A percentile compares a stretch with the other conserved stretches of the same genome.
Conservation (phyloP, 2,797 vertebrate genomes). For the Lacerta viridis region DNA sequence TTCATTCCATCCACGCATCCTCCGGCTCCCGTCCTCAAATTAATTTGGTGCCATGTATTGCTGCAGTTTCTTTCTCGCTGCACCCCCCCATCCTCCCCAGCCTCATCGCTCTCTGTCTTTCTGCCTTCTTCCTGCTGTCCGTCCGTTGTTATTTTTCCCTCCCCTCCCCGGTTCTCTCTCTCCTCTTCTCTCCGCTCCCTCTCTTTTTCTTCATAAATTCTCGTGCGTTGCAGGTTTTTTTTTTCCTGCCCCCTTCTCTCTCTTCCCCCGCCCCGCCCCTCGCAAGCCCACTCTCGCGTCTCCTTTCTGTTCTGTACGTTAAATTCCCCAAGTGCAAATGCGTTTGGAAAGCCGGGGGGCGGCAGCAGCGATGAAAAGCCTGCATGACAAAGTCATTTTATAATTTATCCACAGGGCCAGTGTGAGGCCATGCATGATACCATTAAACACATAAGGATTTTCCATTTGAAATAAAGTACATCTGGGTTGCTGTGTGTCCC, state of each 20-base stretch:
- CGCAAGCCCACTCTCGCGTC: too few species aligned
- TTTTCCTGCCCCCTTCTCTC: background rate
- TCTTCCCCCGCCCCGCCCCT: too few species aligned
- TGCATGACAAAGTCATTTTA: background rate
- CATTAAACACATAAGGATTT: background rate
- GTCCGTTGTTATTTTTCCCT: background rate
- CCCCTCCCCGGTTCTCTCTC: background rate
- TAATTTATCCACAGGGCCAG: constrained; percentile 24
- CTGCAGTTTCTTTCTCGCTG: constrained; percentile 4
- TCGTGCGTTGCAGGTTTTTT: background rate
- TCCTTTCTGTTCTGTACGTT: background rate
- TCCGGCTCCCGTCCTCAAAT: constrained; percentile 43
- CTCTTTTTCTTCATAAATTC: too few species aligned
- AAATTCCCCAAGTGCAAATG: background rate
- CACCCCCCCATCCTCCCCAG: background rate
- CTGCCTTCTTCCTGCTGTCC: background rate
- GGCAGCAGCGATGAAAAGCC: background rate
- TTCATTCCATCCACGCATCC: constrained; percentile 45
- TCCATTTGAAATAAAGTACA: background rate
- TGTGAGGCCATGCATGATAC: background rate
- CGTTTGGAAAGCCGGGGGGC: background rate
- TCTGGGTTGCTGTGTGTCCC: background rate
- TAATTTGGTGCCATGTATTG: constrained; percentile 41
- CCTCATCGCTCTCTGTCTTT: background rate
- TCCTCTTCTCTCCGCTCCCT: too few species aligned